Base-by-base conservation (phyloP, 1,140 invertebrate genomes). In the Contarinia nasturtii region DNA sequence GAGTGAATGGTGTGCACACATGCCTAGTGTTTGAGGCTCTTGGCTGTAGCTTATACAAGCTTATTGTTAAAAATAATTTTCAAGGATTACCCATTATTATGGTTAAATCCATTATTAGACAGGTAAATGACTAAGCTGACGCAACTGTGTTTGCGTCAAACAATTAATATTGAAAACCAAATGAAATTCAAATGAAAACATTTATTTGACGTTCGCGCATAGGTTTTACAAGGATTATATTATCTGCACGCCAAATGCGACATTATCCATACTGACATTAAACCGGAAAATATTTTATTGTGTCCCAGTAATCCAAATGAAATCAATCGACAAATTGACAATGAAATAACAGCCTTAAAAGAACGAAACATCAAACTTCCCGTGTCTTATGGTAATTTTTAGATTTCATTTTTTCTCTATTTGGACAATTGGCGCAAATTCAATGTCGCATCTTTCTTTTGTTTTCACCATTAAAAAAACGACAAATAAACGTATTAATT, bases 191-290 rank as follows among this genome's bases (percentile, higher is more conserved):
- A 43, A 43, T 41, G 10, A 12, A 12, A 12, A 7, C 10, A 41
- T n/a, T 41, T 18, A 10, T 18, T 41, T 41, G 33, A 8, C 14
- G 14, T 34, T 34, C 33, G 7, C 36, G 3, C 18, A 20, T 41
- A 47, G 46, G 46, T 64, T 36, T 69, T 98, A 38, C 86, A 98
- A 69, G 94, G 90, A 12, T 70, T 98, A 50, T 84, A 95, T 67
- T 98, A 98, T 70, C 74, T 99, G 49, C 95, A 98, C 65, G 79
- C 81, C 51, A 96, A 96, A 73, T 98, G 95, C 75, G 78, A 79
- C 65, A 98, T 98, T 53, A 98, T 98, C 66, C 95, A 99, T 64
- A 99, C 95, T 27, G 95, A 99, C 64, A 95, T 99, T 54, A 99
- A 99, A 65, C 95, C 95, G 46, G 95, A 99, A 70, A 99, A 99